phyloP scores from a whole-genome alignment of 2,888 invertebrate species.

The Caprella mutica region DNA sequence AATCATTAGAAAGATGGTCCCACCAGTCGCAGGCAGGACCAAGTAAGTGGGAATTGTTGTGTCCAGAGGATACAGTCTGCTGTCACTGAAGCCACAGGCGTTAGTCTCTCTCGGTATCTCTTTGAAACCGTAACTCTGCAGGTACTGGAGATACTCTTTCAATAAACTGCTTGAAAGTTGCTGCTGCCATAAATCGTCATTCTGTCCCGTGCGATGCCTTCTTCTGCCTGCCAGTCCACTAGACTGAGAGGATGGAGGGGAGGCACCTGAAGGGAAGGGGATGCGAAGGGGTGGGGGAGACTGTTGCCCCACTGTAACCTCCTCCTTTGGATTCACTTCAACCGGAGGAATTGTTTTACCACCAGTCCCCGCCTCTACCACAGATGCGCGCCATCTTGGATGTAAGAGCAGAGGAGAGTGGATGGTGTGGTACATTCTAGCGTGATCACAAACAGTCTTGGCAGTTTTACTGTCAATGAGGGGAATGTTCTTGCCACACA shows the following conservation, averaged over 20 bases:
- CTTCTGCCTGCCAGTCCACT: slow-evolving; percentile 15
- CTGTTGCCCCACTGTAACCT: neutral
- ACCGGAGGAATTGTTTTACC: neutral
- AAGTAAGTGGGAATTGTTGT: too few species aligned
- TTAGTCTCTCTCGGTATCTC: slow-evolving; percentile 12
- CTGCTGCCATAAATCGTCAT: slow-evolving; percentile 51
- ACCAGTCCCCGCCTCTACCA: neutral
- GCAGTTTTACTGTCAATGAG: slow-evolving; percentile 37
- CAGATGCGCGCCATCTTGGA: slow-evolving; percentile 40
- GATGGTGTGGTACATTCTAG: slow-evolving; percentile 60
- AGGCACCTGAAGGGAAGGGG: slow-evolving; percentile 8
- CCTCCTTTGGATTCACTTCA: neutral
- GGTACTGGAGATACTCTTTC: slow-evolving; percentile 57
- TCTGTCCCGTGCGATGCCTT: slow-evolving; percentile 22
- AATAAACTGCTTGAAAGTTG: slow-evolving; percentile 53
- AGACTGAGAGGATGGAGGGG: slow-evolving; percentile 4
- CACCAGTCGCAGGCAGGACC: slow-evolving; percentile 50
- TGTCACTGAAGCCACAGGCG: neutral
- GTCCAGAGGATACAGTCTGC: neutral
- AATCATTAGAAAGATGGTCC: slow-evolving; percentile 57
- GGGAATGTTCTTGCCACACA: slow-evolving; percentile 15
- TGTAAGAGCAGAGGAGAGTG: slow-evolving; percentile 61
- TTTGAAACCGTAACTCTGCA: slow-evolving; percentile 55
- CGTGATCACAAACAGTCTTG: slow-evolving; percentile 53
- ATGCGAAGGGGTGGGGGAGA: slow-evolving; percentile 7